Base-by-base conservation (phyloP, 1,140 invertebrate species). In the Archivesica marissinica region DNA sequence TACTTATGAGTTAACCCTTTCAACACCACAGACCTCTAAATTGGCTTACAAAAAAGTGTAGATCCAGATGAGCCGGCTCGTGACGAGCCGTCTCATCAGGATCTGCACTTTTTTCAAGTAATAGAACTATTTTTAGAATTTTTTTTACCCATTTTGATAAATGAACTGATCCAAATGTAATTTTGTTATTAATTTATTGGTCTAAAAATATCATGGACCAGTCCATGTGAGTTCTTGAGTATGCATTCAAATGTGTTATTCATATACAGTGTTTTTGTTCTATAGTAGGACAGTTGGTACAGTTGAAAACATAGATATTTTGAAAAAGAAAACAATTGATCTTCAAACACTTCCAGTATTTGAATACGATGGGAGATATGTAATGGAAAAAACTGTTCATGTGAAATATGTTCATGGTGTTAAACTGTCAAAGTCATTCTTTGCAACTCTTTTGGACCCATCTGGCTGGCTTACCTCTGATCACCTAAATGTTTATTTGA, bases 401-500 rank as follows among this genome's bases (percentile, higher is more conserved):
- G n/a, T 39, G 11, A 70, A 70, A 11, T 23, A 33, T 3, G 17
- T 28, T 6, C 20, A 2, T 28, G 39, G 35, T 38, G 35, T 70
- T 7, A 44, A 70, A 39, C 25, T 23, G 15, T 39, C 35, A 23
- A 70, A 38, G 15, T 2, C 17, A 11, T 39, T 39, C 23, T 70
- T 7, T 20, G 2, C 30, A 39, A 17, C 30, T 4, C 28, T 70
- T 7, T 2, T 44, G 20, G n/a, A 70, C n/a, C 20, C 17, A 4
- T 38, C 7, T 38, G 20, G n/a, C 7, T 70, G 66, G 66, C 66
- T 70, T 2, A 70, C 66, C 2, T 70, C 66, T 20, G 66, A 70
- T 39, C 66, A 70, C n/a, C 4, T 70, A 23, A 70, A 70, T 39
- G 33, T 70, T 38, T 70, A 70, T 39, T 30, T 70, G 15, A 2